Base-by-base conservation (phyloP, 2,888 invertebrate genomes). In the Uropetala carovei region DNA sequence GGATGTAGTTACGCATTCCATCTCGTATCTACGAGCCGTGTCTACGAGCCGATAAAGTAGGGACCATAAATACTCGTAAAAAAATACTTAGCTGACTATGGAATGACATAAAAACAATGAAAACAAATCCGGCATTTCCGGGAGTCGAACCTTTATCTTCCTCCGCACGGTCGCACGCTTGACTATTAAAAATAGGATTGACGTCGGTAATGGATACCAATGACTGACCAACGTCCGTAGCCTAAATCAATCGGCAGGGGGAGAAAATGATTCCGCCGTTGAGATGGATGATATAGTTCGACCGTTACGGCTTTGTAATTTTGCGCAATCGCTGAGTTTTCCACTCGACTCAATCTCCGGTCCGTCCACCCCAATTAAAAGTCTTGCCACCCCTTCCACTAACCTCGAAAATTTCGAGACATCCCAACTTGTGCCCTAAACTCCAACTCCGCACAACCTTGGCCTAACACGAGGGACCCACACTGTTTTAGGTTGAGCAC, bases 321-420 rank as follows among this genome's bases (percentile, higher is more conserved):
- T 75, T 27, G 75, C 75, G 75, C 22, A 75, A 75, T 27, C 75
- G 22, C 75, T 27, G 22, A 22, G 22, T 75, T 75, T 75, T 7
- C 75, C 75, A 75, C 75, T 75, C 75, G 7, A 16, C n/a, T 68
- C 68, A 18, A 68, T 68, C 68, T 18, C 68, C 13, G 75, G 27
- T 27, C 75, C 75, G 11, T 75, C 75, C 75, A 75, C 27, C 27
- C 75, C 22, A 27, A 75, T 75, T 75, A 75, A 75, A 75, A 75
- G 27, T 75, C 27, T 75, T 75, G 22, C 13, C 10, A 22, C 7
- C 27, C 22, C 75, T 27, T 27, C 75, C 75, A n/a, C 1, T 5
- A 43, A 5, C 43, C 68, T 68, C 75, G n/a, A 11, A n/a, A n/a
- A 22, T 8, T 11, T 75, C 27, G 27, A 27, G 75, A 75, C 22